phyloP scores from a whole-genome alignment of 2,888 invertebrate genomes.

The Hirtodrosophila histrioides region DNA sequence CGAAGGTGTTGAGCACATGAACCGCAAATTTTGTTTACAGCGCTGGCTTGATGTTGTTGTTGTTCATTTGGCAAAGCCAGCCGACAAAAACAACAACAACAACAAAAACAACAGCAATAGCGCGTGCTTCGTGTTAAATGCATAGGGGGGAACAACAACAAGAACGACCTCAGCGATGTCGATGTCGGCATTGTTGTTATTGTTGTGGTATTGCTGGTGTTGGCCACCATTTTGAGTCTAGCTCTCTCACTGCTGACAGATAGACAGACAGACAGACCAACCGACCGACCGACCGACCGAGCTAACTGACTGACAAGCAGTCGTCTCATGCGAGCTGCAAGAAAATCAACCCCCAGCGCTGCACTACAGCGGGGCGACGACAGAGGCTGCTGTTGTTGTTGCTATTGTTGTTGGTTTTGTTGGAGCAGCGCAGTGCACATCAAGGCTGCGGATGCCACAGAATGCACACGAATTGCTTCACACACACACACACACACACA shows the following conservation, averaged over 20 bases:
- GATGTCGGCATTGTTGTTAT: conserved; percentile 60
- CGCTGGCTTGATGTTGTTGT: conserved; percentile 42
- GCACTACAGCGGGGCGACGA: conserved; percentile 31
- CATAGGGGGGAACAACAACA: conserved; percentile 48
- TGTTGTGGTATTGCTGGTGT: conserved; percentile 65
- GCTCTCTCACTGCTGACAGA: conserved; percentile 50
- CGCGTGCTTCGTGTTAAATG: conserved; percentile 65
- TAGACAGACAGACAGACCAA: conserved; percentile 16
- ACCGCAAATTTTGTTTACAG: conserved; percentile 78
- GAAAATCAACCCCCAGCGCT: conserved; percentile 70
- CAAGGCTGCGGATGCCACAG: conserved; percentile 44
- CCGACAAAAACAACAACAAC: conserved; percentile 21
- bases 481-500: conserved; percentile 22
- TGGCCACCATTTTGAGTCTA: conserved; percentile 75
- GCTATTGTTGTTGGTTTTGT: conserved; percentile 17
- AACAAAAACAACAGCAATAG: conserved; percentile 22
- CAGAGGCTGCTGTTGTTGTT: conserved; percentile 40
- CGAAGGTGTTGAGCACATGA: conserved; percentile 76
- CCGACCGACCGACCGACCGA: conserved; percentile 23
- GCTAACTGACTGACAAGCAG: conserved; percentile 59
- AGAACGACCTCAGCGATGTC: conserved; percentile 64
- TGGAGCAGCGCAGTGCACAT: conserved; percentile 46
- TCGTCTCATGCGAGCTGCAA: conserved; percentile 55
- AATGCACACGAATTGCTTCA: conserved; percentile 67
- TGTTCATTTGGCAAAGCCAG: conserved; percentile 35